Percentiles rank a stretch among this genome's conserved stretches.
Evolutionary conservation across 2,113 vertebrate genomes (phyloP).

Genomic region (Gallinago paraguaiae): DNA sequence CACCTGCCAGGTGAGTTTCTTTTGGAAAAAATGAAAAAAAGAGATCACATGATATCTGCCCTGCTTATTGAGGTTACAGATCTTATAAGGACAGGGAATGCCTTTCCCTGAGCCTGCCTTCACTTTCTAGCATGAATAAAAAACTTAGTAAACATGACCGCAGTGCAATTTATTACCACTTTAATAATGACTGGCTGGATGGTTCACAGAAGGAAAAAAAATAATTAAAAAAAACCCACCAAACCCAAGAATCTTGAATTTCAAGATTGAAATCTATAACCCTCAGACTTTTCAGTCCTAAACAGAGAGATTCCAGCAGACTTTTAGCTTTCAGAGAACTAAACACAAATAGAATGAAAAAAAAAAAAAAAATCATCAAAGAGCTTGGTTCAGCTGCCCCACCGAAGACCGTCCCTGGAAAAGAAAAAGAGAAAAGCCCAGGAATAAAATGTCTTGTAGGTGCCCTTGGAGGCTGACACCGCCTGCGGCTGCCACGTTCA

Average conservation of each 20-base stretch:
- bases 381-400: background rate
- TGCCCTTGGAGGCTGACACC: background rate
- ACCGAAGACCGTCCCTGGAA: background rate
- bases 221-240: too few species aligned
- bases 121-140: background rate
- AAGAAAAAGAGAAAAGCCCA: background rate
- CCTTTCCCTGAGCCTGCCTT: background rate
- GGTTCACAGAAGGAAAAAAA: background rate
- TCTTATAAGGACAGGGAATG: background rate
- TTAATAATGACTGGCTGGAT: background rate
- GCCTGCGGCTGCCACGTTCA: background rate
- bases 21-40: background rate
- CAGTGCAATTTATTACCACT: background rate
- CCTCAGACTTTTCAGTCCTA: background rate
- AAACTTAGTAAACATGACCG: background rate
- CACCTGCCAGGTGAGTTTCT: background rate
- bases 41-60: background rate
- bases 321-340: background rate
- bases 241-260: background rate
- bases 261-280: background rate
- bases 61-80: background rate
- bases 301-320: background rate
- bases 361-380: background rate
- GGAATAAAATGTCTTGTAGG: background rate
- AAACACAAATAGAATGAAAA: fast-evolving